These are phyloP conservation scores for Osmerus mordax DNA, from an alignment of 2,113 vertebrate species.

Conservation along the genomic window DNA sequence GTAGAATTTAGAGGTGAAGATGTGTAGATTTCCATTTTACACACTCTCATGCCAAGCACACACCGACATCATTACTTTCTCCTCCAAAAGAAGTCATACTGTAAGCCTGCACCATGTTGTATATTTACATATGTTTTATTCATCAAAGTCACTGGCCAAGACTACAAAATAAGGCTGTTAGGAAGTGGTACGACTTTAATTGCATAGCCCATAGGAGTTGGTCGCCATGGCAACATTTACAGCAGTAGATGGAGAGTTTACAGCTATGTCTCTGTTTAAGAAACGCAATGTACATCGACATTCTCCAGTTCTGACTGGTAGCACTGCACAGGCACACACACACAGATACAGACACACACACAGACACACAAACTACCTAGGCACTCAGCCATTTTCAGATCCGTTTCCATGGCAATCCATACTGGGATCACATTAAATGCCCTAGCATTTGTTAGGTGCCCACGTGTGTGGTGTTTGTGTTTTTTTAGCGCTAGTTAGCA, in stretches of 20 bases:
- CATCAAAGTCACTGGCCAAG: conserved; percentile 53
- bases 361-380: conserved; percentile 36
- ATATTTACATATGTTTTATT: conserved; percentile 69
- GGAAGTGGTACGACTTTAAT: conserved; percentile 67
- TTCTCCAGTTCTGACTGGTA: not conserved
- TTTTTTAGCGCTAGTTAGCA: conserved; percentile 58
- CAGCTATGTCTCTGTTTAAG: conserved; percentile 46
- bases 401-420: conserved; percentile 70
- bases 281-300: conserved; percentile 19
- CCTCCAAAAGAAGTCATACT: not conserved
- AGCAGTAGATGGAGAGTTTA: conserved; percentile 52
- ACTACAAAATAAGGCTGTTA: conserved; percentile 65
- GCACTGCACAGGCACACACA: not conserved
- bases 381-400: conserved; percentile 58
- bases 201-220: conserved; percentile 61
- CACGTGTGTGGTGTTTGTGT: conserved; percentile 62
- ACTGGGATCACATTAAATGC: conserved; percentile 60
- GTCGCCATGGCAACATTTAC: conserved; percentile 64
- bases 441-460: conserved; percentile 64
- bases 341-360: conserved; percentile 18
- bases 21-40: conserved; percentile 8
- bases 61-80: not conserved
- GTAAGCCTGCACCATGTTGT: conserved; percentile 29
- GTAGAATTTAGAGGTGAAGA: conserved; percentile 2
- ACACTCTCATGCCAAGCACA: conserved; percentile 1